A percentile compares a stretch with the other conserved stretches of the same genome.
Conservation (phyloP, 2,797 vertebrate genomes). For the Anisognathus igniventris region DNA sequence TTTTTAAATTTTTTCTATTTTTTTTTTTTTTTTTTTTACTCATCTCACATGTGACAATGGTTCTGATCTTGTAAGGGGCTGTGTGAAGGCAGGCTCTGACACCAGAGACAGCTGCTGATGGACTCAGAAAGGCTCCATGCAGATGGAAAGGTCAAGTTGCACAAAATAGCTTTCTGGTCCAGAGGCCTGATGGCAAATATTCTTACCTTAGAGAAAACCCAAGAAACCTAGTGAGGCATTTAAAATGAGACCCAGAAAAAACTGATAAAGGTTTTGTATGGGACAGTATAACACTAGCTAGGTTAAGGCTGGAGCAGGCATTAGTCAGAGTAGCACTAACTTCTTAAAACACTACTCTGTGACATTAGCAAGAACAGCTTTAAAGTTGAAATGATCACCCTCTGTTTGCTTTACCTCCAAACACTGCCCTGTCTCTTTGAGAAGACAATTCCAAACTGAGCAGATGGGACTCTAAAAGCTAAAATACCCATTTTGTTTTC, state of each 20-base stretch:
- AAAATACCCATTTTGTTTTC: background rate
- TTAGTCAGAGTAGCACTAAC: background rate
- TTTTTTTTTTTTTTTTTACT: background rate
- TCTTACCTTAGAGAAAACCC: background rate
- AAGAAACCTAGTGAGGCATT: background rate
- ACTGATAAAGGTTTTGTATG: background rate
- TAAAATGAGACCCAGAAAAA: background rate
- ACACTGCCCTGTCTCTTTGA: background rate
- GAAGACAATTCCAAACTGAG: background rate
- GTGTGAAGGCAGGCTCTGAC: background rate
- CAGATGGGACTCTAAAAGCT: background rate
- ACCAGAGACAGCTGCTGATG: background rate
- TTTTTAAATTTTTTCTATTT: background rate
- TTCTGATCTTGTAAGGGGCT: background rate
- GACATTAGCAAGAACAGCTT: background rate
- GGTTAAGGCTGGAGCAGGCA: background rate
- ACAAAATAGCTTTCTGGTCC: background rate
- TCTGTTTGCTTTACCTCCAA: background rate
- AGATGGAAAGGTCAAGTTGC: background rate
- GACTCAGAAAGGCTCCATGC: background rate
- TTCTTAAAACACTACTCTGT: background rate
- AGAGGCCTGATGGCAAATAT: background rate
- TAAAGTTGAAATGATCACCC: background rate
- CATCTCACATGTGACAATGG: background rate
- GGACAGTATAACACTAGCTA: background rate